Evolutionary conservation across 2,797 vertebrate genomes (phyloP).

Genomic region (Sebastes nivosus): DNA sequence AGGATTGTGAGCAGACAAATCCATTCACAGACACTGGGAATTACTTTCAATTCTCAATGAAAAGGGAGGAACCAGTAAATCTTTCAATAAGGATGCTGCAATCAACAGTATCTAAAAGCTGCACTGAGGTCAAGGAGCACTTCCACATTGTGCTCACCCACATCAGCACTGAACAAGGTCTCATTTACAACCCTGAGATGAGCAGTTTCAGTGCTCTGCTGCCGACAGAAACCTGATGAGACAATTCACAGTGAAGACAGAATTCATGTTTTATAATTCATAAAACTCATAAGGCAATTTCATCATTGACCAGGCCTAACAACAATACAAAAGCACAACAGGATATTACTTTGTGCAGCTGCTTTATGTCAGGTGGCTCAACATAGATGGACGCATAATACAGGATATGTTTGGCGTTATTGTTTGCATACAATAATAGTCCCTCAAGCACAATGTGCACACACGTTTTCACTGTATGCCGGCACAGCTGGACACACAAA

Average conservation of each 20-base stretch:
- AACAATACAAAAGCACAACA: background rate
- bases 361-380: background rate
- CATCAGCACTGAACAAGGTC: background rate
- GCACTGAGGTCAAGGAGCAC: background rate
- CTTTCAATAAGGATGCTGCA: background rate
- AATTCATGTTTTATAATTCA: background rate
- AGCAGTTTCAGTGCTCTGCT: background rate
- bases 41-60: background rate
- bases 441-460: background rate
- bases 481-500: background rate
- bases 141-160: background rate
- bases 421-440: slow-evolving; percentile 34
- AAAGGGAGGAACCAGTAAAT: background rate
- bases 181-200: background rate
- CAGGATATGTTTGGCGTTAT: slow-evolving; percentile 19
- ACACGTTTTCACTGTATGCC: background rate
- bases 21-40: background rate
- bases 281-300: background rate
- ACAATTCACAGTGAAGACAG: background rate
- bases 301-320: background rate
- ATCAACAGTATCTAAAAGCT: background rate
- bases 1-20: background rate
- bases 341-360: slow-evolving; percentile 25
- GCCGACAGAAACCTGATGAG: background rate
- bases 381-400: background rate